Evolutionary conservation across 2,797 vertebrate genomes (phyloP).

Genomic region (Dendrocincla tyrannina): DNA sequence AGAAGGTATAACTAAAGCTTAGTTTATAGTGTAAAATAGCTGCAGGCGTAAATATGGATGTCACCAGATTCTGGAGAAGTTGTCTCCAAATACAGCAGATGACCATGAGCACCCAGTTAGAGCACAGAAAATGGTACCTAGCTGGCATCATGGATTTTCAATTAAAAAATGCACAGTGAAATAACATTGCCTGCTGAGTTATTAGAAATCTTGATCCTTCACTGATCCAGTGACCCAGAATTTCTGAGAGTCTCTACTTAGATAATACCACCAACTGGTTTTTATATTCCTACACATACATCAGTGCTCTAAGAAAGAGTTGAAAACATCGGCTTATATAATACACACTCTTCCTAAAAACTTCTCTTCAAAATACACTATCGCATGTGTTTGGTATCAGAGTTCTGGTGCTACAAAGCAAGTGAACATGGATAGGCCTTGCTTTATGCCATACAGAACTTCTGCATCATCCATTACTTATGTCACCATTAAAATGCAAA

Average conservation of each 20-base stretch:
- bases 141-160: background rate
- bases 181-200: background rate
- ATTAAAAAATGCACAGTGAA: background rate
- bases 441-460: background rate
- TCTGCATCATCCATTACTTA: background rate
- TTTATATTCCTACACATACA: background rate
- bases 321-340: background rate
- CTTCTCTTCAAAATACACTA: background rate
- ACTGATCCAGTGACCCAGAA: background rate
- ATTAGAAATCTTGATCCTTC: background rate
- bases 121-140: background rate
- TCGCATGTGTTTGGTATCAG: background rate
- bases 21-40: background rate
- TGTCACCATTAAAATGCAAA: background rate
- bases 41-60: background rate
- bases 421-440: background rate
- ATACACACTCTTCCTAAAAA: background rate
- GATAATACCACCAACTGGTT: background rate
- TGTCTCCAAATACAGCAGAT: background rate
- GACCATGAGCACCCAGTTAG: rapidly evolving
- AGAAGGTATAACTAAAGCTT: background rate
- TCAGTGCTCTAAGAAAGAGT: background rate
- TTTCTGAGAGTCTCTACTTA: background rate
- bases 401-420: background rate
- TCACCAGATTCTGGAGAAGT: background rate